Base-by-base conservation (phyloP, 2,797 vertebrate species). In the Dermochelys coriacea region DNA sequence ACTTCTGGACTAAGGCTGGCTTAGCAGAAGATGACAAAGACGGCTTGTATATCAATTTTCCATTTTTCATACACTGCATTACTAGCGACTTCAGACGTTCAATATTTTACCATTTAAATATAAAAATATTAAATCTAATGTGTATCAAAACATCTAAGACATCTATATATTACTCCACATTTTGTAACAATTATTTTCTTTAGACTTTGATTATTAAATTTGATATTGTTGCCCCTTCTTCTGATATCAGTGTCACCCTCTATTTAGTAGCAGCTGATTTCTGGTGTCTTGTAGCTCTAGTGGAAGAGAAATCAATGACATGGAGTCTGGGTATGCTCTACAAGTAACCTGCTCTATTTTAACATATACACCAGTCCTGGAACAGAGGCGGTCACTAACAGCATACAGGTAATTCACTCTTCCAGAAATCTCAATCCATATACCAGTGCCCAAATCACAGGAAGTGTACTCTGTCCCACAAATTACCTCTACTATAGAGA, bases 141-240 rank as follows among this genome's bases (percentile, higher is more conserved):
- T n/a, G 21, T 15, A 75, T 34, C 57, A 74, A 88, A 93, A 5
- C 27, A 84, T 31, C 74, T 74, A 75, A 21, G 47, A 84, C 75
- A 90, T 78, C 8, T 23, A 84, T 74, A 16, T 21, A 86, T 52
- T 87, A 91, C 45, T 27, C 47, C 80, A 87, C 49, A 5, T 59
- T 90, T n/a, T 84, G 23, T 41, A 55, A 81, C 3, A 47, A 86
- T 71, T 87, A 82, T 83, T 97, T 97, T 89, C 41, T 82, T 84
- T 93, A 88, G 77, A 86, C 50, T 52, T 57, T 75, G 80, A 82
- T 94, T 97, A 88, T 96, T 74, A 92, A 86, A 86, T 78, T 86
- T 37, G 31, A 85, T 87, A 88, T 93, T 92, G 90, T 91, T 89
- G 87, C 52, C 41, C 50, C 41, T 74, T 74, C 37, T 71, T 71